These are phyloP conservation scores for Oostethus manadensis DNA, from an alignment of 2,113 vertebrate species.

Conservation along the genomic window DNA sequence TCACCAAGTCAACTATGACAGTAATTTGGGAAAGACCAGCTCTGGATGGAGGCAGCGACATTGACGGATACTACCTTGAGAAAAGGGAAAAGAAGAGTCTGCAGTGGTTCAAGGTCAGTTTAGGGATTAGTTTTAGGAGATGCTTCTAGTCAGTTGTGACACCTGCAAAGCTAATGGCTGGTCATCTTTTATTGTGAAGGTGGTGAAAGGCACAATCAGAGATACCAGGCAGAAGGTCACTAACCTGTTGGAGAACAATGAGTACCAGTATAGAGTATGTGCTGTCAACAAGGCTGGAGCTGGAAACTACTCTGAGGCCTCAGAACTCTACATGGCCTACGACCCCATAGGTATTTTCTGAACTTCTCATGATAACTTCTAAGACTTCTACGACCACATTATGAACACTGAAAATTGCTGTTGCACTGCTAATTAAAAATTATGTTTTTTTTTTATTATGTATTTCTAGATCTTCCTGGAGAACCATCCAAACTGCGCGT, in stretches of 20 bases:
- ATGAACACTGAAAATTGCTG: background rate
- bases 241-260: conserved; percentile 82
- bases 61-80: conserved; percentile 92
- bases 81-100: conserved; percentile 96
- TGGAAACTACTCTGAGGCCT: conserved; percentile 88
- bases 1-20: conserved; percentile 93
- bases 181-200: conserved; percentile 44
- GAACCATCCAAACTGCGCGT: conserved; percentile 89
- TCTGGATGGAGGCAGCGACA: conserved; percentile 88
- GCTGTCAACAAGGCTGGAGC: conserved; percentile 92
- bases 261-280: conserved; percentile 91
- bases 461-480: conserved; percentile 84
- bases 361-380: background rate
- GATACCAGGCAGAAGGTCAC: conserved; percentile 94
- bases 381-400: background rate
- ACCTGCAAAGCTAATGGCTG: background rate
- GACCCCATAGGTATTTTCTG: conserved; percentile 85
- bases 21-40: conserved; percentile 90
- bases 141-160: background rate
- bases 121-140: background rate
- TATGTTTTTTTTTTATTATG: no score
- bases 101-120: conserved; percentile 86
- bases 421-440: background rate
- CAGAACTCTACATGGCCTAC: conserved; percentile 88
- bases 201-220: conserved; percentile 89